Base-by-base conservation (phyloP, 2,888 invertebrate genomes). In the Brenthis hecate region DNA sequence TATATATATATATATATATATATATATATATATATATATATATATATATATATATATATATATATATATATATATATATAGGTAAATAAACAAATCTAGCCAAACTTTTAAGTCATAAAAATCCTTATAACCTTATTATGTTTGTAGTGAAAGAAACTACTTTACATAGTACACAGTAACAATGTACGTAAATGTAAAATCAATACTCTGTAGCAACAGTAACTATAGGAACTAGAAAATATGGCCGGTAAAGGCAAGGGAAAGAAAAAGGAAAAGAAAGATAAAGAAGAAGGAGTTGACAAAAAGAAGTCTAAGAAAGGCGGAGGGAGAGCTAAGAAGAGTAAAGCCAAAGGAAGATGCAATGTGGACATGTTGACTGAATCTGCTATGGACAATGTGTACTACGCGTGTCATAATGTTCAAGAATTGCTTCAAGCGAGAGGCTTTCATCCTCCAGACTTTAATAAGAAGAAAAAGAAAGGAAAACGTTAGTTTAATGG, bases 371-470 rank as follows among this genome's bases (percentile, higher is more conserved):
- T 98, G 80, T 95, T 98, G 79, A 97, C 97, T 74, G 97, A 97
- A 77, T 96, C 96, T 3, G 98, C 98, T 0, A 98, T 98, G 97
- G 96, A 97, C 75, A 98, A 98, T 81, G 97, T 98, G 0, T 98
- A 98, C 84, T 97, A 97, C 81, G 97, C 97, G 0, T 98, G 98
- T 76, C 98, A 98, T 82, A 98, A 98, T 83, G 96, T 98, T 0
- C 98, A 98, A 87, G 98, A 98, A 81, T 94, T 98, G 13, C 88
- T 98, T 14, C 95, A 95, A 77, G 96, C 96, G 53, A 94, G 98
- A 74, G 98, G 98, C 0, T 98, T 98, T 85, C 96, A 96, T 47
- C 98, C 98, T 95, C 96, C 97, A 0, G 97, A 97, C 73, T 96
- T 95, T 6, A 96, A 96, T 77, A 97, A 97, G 88, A 97, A 97